A percentile compares a stretch with the other conserved stretches of the same genome.
Conservation (phyloP, 2,888 invertebrate genomes). For the Drosophila monieri region DNA sequence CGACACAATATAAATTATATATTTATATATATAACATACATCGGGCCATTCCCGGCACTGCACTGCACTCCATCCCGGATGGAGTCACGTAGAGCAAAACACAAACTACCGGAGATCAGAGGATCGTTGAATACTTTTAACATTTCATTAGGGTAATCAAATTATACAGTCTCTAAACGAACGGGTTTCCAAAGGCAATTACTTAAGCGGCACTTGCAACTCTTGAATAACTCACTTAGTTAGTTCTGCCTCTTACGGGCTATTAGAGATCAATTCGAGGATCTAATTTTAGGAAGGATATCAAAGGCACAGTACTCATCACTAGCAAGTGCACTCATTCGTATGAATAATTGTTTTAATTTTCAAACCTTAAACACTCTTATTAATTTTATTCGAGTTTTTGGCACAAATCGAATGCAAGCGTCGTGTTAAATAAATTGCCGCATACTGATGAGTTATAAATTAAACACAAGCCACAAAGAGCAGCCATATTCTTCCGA, state of each 20-base stretch:
- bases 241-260: not conserved
- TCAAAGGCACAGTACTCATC: too few relatives aligned
- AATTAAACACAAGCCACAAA: slow-evolving; percentile 66
- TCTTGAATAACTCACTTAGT: slow-evolving; percentile 32
- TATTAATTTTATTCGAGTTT: slow-evolving; percentile 1
- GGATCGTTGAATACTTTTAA: slow-evolving; percentile 29
- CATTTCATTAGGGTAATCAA: slow-evolving; percentile 42
- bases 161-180: slow-evolving; percentile 35
- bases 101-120: slow-evolving; percentile 21
- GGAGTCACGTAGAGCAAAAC: slow-evolving; percentile 35
- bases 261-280: not conserved
- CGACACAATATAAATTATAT: slow-evolving; percentile 80
- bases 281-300: not conserved
- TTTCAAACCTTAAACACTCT: slow-evolving; percentile 14
- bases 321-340: not conserved
- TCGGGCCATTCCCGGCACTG: slow-evolving; percentile 31
- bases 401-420: slow-evolving; percentile 39
- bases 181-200: slow-evolving; percentile 38
- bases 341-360: not conserved
- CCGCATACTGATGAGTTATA: slow-evolving; percentile 67
- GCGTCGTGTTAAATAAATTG: slow-evolving; percentile 49
- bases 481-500: slow-evolving; percentile 57
- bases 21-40: slow-evolving; percentile 56
- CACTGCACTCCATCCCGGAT: slow-evolving; percentile 34
- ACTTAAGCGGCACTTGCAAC: not conserved